phyloP scores from a whole-genome alignment of 2,888 invertebrate species.

The Volucella inanis region DNA sequence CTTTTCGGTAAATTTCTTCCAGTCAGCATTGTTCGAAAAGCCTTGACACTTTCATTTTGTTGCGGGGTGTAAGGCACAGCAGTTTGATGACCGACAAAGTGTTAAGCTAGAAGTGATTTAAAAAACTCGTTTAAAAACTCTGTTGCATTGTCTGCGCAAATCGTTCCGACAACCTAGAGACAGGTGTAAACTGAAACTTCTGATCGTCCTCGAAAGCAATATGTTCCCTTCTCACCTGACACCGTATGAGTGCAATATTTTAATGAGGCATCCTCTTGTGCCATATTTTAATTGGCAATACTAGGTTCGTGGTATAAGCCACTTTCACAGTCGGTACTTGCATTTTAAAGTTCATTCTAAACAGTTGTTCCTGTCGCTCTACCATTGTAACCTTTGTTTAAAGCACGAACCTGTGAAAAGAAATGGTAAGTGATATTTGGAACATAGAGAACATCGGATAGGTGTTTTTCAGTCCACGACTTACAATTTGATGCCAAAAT shows the following conservation, averaged over 20 bases:
- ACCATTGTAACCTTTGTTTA: too few species aligned
- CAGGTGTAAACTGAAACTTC: too few species aligned
- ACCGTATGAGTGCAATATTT: constrained; percentile 71
- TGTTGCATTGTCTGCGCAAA: constrained; percentile 78
- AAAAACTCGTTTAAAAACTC: constrained; percentile 74
- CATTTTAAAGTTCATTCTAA: too few species aligned
- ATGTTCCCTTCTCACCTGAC: constrained; percentile 61
- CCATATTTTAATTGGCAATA: constrained; percentile 75
- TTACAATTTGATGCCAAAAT: constrained; percentile 64
- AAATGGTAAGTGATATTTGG: constrained; percentile 70
- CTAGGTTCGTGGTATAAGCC: too few species aligned
- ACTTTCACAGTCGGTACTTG: too few species aligned
- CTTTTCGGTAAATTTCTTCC: constrained; percentile 65
- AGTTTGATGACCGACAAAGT: constrained; percentile 75
- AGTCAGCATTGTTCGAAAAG: constrained; percentile 63
- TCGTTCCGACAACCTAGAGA: constrained; percentile 70
- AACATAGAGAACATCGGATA: constrained; percentile 65
- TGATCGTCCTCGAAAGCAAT: constrained; percentile 63
- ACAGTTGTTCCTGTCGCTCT: too few species aligned
- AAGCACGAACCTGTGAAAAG: constrained; percentile 64
- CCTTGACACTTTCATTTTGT: constrained; percentile 62
- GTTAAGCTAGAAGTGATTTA: constrained; percentile 67
- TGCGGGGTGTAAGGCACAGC: constrained; percentile 70
- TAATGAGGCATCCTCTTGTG: constrained; percentile 76
- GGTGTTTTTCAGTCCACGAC: constrained; percentile 30